Conservation (phyloP, 2,797 vertebrate genomes). For the Typhlichthys subterraneus region DNA sequence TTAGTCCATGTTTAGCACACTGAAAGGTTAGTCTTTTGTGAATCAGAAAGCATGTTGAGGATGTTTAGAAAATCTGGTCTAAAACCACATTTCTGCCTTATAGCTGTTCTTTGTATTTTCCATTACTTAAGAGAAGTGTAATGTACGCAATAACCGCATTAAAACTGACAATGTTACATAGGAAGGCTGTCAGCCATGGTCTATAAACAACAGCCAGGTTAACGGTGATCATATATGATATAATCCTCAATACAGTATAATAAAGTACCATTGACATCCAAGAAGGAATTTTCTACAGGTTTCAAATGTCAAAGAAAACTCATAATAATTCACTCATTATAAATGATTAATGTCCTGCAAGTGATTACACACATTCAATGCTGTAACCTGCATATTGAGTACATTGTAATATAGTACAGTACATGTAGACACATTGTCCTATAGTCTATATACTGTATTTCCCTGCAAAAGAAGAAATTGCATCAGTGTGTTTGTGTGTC, state of each 20-base stretch:
- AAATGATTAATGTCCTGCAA: constrained; percentile 17
- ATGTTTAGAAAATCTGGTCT: too few species aligned
- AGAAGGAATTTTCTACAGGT: constrained; percentile 5
- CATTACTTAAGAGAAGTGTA: too few species aligned
- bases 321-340: not conserved
- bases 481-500: not conserved
- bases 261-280: constrained; percentile 28
- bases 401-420: not conserved
- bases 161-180: too few species aligned
- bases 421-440: constrained; percentile 8
- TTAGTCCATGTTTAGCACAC: too few species aligned
- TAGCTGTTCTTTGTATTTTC: too few species aligned
- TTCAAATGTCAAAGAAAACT: not conserved
- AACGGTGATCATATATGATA: too few species aligned
- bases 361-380: constrained; percentile 10
- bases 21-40: too few species aligned
- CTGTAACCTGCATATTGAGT: constrained; percentile 17
- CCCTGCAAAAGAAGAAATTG: not conserved
- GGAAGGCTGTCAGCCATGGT: too few species aligned
- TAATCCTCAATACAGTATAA: not conserved
- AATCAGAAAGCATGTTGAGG: too few species aligned
- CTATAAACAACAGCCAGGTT: too few species aligned
- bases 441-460: not conserved
- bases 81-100: too few species aligned
- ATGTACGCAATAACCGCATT: too few species aligned